These are phyloP conservation scores for Knipowitschia caucasica DNA, from an alignment of 2,797 vertebrate species.

Conservation along the genomic window DNA sequence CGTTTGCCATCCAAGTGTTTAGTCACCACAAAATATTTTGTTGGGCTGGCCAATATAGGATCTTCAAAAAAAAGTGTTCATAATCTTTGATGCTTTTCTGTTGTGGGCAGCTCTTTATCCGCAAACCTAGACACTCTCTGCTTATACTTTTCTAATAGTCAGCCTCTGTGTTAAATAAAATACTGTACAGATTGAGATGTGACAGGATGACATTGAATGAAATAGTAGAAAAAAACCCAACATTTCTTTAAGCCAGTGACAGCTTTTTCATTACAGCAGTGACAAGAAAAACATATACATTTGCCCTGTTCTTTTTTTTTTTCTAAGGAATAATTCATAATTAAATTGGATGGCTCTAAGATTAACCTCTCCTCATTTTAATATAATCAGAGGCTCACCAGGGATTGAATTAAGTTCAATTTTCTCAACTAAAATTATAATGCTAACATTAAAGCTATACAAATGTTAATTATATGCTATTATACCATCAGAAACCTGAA, in stretches of 20 bases:
- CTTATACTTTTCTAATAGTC: no score
- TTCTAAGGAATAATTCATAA: background rate
- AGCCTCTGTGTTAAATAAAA: no score
- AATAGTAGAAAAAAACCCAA: background rate
- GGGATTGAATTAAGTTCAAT: background rate
- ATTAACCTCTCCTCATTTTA: background rate
- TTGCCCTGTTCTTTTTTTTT: background rate
- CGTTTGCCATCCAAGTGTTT: background rate
- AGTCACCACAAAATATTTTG: background rate
- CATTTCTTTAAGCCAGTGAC: background rate
- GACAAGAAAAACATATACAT: background rate
- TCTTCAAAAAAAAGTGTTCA: no score
- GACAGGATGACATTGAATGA: background rate
- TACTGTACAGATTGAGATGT: no score
- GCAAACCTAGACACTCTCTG: no score
- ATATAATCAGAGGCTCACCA: background rate
- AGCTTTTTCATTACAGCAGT: background rate
- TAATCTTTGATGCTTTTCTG: no score
- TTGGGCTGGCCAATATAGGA: no score
- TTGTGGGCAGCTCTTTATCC: no score
- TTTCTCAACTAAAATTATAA: background rate
- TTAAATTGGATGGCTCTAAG: background rate
- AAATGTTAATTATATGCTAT: constrained; percentile 4
- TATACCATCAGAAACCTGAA: background rate
- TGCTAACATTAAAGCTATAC: background rate